A percentile compares a stretch with the other conserved stretches of the same genome.
phyloP scores from a whole-genome alignment of 2,113 vertebrate species.

The Empidonax alnorum region DNA sequence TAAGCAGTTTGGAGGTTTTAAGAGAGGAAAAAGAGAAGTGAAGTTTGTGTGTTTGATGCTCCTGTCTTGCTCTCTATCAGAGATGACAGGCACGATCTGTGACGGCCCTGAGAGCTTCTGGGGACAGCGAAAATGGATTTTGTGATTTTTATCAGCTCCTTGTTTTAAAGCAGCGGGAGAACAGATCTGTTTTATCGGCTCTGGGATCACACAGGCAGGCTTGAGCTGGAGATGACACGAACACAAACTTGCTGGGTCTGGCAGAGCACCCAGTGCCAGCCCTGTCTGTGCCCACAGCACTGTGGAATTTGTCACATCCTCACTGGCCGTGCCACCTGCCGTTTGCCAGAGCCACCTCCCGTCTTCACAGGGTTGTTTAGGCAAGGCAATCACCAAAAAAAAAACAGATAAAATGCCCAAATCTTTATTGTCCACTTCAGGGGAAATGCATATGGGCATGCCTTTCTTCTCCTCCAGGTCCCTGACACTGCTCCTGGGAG shows the following conservation, averaged over 20 bases:
- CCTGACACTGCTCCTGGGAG: background rate
- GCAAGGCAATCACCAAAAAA: rapidly evolving
- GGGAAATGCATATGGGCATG: background rate
- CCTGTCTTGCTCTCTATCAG: background rate
- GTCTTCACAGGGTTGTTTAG: background rate
- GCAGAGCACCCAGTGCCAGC: background rate
- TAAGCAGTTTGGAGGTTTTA: background rate
- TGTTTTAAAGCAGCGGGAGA: background rate
- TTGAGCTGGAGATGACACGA: background rate
- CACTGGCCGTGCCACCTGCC: background rate
- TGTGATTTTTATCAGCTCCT: background rate
- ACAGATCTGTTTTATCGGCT: background rate
- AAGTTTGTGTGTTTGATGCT: background rate
- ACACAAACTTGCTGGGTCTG: background rate
- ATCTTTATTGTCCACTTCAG: background rate
- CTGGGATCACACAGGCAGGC: background rate
- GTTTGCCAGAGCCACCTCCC: background rate
- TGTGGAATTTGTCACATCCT: background rate
- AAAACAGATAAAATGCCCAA: background rate
- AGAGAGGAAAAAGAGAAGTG: background rate
- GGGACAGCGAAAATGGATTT: background rate
- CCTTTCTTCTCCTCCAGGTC: background rate
- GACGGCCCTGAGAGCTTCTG: background rate
- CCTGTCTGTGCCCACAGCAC: background rate
- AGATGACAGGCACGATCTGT: rapidly evolving